Evolutionary conservation across 2,797 vertebrate species (phyloP).

Genomic region (Anisognathus igniventris): DNA sequence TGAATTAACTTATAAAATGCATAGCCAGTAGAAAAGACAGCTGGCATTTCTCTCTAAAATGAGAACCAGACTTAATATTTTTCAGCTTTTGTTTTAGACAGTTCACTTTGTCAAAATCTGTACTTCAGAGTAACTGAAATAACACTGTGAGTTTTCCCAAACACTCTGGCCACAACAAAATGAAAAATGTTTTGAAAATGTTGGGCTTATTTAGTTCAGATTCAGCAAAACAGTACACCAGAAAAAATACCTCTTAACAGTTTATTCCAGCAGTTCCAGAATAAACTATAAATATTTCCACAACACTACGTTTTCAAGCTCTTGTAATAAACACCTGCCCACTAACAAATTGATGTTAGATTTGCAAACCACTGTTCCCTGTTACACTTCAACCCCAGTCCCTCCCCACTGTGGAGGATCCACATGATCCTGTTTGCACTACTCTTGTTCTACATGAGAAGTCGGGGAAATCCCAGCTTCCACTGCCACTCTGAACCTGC

Average conservation of each 20-base stretch:
- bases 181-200: neutral
- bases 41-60: neutral
- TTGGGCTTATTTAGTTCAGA: neutral
- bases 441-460: fast-evolving
- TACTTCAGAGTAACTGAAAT: neutral
- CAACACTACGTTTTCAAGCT: neutral
- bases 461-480: neutral
- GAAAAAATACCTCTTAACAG: neutral
- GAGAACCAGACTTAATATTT: neutral
- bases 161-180: neutral
- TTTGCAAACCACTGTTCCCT: neutral
- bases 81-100: neutral
- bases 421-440: neutral
- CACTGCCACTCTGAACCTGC: neutral
- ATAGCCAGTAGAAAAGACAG: neutral
- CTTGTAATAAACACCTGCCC: neutral
- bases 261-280: neutral
- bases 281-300: neutral
- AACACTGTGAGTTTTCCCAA: neutral
- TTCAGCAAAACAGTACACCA: neutral
- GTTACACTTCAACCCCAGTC: fast-evolving
- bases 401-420: neutral
- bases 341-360: neutral
- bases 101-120: neutral
- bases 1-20: neutral